Evolutionary conservation across 2,113 vertebrate genomes (phyloP), one percentile per base, ranked within the genome.

Genomic region (Noctilio leporinus): DNA sequence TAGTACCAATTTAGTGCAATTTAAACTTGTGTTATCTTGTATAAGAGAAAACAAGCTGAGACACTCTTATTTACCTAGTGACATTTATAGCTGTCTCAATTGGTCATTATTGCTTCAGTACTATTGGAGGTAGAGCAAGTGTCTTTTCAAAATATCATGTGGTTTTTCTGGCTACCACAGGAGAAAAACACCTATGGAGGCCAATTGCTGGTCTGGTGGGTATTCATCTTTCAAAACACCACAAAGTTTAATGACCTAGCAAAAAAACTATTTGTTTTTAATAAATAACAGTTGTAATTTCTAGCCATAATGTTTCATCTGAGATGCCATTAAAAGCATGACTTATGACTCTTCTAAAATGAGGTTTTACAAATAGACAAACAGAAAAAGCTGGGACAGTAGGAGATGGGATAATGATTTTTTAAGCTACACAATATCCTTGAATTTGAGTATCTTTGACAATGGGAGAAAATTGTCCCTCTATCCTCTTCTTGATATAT

Each of bases 1-100:
- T 95, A 97, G 86, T 92, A 30, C 8, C 77, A 97, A 95, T 96
- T 97, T 97, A 96, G 59, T 94, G 76, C 57, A 98, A 93, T 97
- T 97, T 95, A 65, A 80, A 88, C 80, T 96, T 20, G 1, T 51
- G 2, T 78, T 88, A 96, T 97, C 90, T 97, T 94, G 8, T 94
- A 78, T 93, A 95, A 96, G 75, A 91, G 80, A 97, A 93, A 72
- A 86, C 69, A 96, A 97, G 35, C 55, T 85, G 95, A 97, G 82
- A 80, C 2, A 62, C 38, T 95, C 47, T 97, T 86, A 93, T 97
- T 95, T 98, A 95, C 95, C 75, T 92, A 84, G 57, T 62, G 90
- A 92, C 0, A n/a, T 88, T 33, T 93, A 38, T 28, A 75, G 93
- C 78, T 96, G 15, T 90, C 89, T 96, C 78, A 33, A 26, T 47